Evolutionary conservation across 2,113 vertebrate genomes (phyloP).

Genomic region (Seriola aureovittata): DNA sequence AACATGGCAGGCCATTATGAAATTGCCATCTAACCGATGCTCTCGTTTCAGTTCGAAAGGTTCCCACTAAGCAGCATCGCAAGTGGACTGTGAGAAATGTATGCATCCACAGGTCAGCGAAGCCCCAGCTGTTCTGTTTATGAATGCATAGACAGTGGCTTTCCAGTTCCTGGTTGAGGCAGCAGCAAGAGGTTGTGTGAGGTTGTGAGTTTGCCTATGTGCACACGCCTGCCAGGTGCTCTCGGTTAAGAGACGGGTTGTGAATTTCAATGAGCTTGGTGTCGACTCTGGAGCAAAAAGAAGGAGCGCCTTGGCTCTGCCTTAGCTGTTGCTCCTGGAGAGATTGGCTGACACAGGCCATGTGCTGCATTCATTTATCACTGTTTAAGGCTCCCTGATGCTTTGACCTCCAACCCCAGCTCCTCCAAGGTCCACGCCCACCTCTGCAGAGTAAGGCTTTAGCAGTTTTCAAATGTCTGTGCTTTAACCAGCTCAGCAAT

Average conservation of each 20-base stretch:
- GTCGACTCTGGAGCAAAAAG: slow-evolving; percentile 55
- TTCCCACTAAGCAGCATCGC: slow-evolving; percentile 46
- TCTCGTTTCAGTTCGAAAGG: slow-evolving; percentile 24
- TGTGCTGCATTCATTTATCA: slow-evolving; percentile 73
- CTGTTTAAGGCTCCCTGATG: slow-evolving; percentile 57
- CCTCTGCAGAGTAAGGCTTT: slow-evolving; percentile 35
- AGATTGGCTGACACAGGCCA: slow-evolving; percentile 62
- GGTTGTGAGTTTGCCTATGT: slow-evolving; percentile 66
- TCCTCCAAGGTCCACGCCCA: slow-evolving; percentile 35
- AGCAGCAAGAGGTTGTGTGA: slow-evolving; percentile 66
- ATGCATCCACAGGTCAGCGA: slow-evolving; percentile 68
- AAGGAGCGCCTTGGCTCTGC: slow-evolving; percentile 63
- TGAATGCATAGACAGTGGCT: slow-evolving; percentile 58
- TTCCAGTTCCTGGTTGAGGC: slow-evolving; percentile 49
- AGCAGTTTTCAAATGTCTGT: slow-evolving; percentile 8
- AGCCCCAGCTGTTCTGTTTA: slow-evolving; percentile 67
- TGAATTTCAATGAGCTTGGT: slow-evolving; percentile 82
- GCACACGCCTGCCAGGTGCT: slow-evolving; percentile 73
- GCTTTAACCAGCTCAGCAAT: slow-evolving; percentile 27
- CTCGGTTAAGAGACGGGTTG: slow-evolving; percentile 67
- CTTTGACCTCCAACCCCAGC: slow-evolving; percentile 64
- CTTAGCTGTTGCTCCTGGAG: slow-evolving; percentile 53
- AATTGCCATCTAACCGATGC: slow-evolving; percentile 7
- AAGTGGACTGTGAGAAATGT: slow-evolving; percentile 38
- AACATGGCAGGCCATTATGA: slow-evolving; percentile 28